Evolutionary conservation across 2,888 invertebrate species (phyloP).

Genomic region (Dolichomitus sp.): DNA sequence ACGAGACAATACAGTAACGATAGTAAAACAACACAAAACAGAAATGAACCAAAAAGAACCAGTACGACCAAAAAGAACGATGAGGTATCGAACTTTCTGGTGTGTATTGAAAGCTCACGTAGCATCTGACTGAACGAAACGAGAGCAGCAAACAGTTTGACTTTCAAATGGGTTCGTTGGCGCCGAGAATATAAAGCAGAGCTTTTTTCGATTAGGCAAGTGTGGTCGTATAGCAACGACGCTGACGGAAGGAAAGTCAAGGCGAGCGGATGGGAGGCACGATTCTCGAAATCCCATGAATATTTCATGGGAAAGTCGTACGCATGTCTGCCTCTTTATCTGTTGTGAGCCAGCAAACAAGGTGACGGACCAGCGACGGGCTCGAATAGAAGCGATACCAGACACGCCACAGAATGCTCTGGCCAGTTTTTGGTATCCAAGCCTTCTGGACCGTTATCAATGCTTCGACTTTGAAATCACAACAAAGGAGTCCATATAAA

Average conservation of each 20-base stretch:
- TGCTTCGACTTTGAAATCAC: neutral
- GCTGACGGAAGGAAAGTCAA: constrained; percentile 58
- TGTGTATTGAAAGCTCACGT: constrained; percentile 70
- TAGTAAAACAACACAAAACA: neutral
- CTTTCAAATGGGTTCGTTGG: constrained; percentile 75
- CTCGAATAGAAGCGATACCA: neutral
- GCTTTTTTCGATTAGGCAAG: constrained; percentile 72
- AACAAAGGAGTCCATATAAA: neutral
- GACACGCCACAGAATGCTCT: constrained; percentile 2
- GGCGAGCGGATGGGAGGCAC: constrained; percentile 58
- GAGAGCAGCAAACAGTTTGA: constrained; percentile 75
- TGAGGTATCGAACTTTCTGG: constrained; percentile 52
- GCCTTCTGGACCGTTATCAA: constrained; percentile 8
- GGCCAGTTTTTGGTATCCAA: neutral
- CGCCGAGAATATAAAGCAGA: constrained; percentile 75
- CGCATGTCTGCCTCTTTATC: constrained; percentile 41
- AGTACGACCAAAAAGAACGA: constrained; percentile 1
- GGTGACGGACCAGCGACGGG: constrained; percentile 14
- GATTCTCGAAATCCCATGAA: constrained; percentile 72
- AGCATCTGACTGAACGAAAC: constrained; percentile 30
- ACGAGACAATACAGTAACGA: too few relatives aligned
- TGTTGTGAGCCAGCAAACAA: constrained; percentile 29
- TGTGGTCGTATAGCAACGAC: constrained; percentile 38
- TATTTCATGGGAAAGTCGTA: constrained; percentile 73
- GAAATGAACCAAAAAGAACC: neutral